phyloP scores from a whole-genome alignment of 2,888 invertebrate genomes.

The Parasteatoda lunata region DNA sequence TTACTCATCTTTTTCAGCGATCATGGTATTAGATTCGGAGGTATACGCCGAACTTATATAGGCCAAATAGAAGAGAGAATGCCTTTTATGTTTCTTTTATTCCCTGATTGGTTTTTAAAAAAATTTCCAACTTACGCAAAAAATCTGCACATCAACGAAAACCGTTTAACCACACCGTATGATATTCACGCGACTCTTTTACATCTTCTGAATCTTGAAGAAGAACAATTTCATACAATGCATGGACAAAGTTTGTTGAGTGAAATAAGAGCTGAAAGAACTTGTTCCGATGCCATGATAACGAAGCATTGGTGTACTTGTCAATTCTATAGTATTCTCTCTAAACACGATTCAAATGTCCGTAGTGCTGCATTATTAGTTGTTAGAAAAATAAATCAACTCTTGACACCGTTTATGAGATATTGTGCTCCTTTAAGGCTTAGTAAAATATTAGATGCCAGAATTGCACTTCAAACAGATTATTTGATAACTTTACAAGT shows the following conservation, averaged over 20 bases:
- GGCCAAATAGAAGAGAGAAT: conserved; percentile 86
- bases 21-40: conserved; percentile 75
- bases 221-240: conserved; percentile 36
- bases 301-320: conserved; percentile 74
- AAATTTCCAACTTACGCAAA: conserved; percentile 79
- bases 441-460: conserved; percentile 80
- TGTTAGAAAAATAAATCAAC: conserved; percentile 28
- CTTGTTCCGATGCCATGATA: conserved; percentile 74
- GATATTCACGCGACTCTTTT: conserved; percentile 87
- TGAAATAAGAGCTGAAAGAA: conserved; percentile 73
- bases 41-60: conserved; percentile 76
- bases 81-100: conserved; percentile 84
- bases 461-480: conserved; percentile 77
- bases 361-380: conserved; percentile 45
- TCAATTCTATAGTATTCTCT: conserved; percentile 35
- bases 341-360: conserved; percentile 38
- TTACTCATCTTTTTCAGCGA: conserved; percentile 73
- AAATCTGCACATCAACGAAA: conserved; percentile 81
- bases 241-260: conserved; percentile 72
- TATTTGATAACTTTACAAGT: conserved; percentile 81
- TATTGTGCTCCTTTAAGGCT: conserved; percentile 81
- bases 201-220: conserved; percentile 79
- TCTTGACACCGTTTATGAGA: conserved; percentile 75
- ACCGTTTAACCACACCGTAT: conserved; percentile 86
- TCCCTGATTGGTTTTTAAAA: conserved; percentile 83